Conservation (phyloP, 2,888 invertebrate genomes). For the Ophion obscuratus region DNA sequence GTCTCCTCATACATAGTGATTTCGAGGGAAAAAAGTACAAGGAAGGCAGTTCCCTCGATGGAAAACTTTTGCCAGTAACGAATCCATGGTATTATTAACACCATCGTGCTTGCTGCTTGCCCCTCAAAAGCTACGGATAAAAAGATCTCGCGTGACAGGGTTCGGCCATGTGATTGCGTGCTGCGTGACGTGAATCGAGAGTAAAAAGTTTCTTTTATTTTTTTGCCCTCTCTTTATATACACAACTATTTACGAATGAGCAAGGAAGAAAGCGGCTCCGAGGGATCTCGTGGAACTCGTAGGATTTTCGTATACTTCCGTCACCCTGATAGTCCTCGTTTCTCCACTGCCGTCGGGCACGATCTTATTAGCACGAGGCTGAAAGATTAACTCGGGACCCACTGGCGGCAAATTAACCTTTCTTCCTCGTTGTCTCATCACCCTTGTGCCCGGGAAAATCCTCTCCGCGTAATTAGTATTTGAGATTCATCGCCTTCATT, state of each 20-base stretch:
- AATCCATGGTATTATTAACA: slow-evolving; percentile 40
- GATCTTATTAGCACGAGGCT: slow-evolving; percentile 54
- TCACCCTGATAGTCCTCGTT: slow-evolving; percentile 25
- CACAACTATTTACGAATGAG: slow-evolving; percentile 32
- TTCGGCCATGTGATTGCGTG: slow-evolving; percentile 23
- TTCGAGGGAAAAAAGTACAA: slow-evolving; percentile 19
- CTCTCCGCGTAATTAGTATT: slow-evolving; percentile 50
- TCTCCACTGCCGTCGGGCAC: slow-evolving; percentile 20
- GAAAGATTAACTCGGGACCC: slow-evolving; percentile 52
- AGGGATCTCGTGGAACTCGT: slow-evolving; percentile 32
- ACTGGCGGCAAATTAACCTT: slow-evolving; percentile 55
- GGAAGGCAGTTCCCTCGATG: not conserved
- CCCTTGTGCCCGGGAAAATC: slow-evolving; percentile 19
- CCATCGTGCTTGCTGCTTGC: slow-evolving; percentile 30
- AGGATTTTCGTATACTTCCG: slow-evolving; percentile 51
- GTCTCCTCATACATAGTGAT: slow-evolving; percentile 11
- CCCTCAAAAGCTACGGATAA: not conserved
- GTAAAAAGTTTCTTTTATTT: slow-evolving; percentile 17
- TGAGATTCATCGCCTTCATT: slow-evolving; percentile 53
- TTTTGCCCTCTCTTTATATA: not conserved
- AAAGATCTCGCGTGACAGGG: slow-evolving; percentile 37
- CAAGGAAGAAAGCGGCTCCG: slow-evolving; percentile 12
- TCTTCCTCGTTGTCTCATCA: slow-evolving; percentile 47
- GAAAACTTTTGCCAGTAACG: slow-evolving; percentile 39
- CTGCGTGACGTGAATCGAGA: slow-evolving; percentile 51